Evolutionary conservation across 2,797 vertebrate species (phyloP).

Genomic region (Amphiprion clarkii): DNA sequence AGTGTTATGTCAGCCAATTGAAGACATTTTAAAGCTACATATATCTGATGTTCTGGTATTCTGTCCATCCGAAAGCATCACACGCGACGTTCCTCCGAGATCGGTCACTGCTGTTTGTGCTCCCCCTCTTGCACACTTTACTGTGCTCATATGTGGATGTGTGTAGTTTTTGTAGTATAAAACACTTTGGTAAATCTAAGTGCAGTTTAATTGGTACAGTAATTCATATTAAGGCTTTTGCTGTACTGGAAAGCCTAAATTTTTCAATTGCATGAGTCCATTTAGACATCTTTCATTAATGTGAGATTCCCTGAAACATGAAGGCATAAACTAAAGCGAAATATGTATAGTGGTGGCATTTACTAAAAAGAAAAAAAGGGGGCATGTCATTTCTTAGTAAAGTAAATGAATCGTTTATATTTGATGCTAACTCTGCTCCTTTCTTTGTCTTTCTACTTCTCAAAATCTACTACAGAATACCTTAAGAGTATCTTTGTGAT

Average conservation of each 20-base stretch:
- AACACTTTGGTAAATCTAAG: too few relatives aligned
- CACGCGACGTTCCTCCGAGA: neutral
- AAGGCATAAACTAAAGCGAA: neutral
- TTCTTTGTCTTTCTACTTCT: too few relatives aligned
- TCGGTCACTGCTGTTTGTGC: neutral
- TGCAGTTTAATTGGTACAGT: neutral
- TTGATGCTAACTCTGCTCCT: neutral
- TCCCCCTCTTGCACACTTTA: too few relatives aligned
- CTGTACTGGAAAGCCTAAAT: neutral
- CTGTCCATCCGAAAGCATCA: neutral
- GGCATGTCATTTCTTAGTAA: too few relatives aligned
- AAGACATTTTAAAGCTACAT: slow-evolving; percentile 45
- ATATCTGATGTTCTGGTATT: slow-evolving; percentile 25
- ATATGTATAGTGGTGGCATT: too few relatives aligned
- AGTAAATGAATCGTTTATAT: neutral
- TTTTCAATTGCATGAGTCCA: too few relatives aligned
- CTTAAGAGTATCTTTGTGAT: neutral
- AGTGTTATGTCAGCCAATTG: slow-evolving; percentile 51
- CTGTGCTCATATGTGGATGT: too few relatives aligned
- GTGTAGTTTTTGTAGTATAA: too few relatives aligned
- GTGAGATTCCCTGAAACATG: neutral
- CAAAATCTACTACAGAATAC: neutral
- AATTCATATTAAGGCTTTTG: neutral
- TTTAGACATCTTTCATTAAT: neutral
- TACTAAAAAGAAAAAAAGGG: too few relatives aligned